phyloP scores from a whole-genome alignment of 2,797 vertebrate genomes.

The Pterois miles region DNA sequence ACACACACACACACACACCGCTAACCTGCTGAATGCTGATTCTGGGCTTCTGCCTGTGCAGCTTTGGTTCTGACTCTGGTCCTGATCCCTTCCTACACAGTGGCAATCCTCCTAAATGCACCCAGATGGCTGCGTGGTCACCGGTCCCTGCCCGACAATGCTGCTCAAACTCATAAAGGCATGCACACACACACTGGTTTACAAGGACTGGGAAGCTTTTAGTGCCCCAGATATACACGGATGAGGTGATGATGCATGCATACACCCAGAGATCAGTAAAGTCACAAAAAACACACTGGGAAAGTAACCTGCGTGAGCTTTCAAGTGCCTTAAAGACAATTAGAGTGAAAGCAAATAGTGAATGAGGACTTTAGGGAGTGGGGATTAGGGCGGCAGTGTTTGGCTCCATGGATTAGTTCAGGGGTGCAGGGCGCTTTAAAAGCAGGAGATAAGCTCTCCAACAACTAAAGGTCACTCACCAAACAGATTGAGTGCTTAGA shows the following conservation, averaged over 20 bases:
- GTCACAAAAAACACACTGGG: slow-evolving; percentile 15
- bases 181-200: not conserved
- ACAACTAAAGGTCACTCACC: slow-evolving; percentile 74
- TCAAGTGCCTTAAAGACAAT: slow-evolving; percentile 62
- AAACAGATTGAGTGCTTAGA: slow-evolving; percentile 75
- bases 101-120: slow-evolving; percentile 76
- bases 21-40: slow-evolving; percentile 73
- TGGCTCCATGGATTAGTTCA: slow-evolving; percentile 74
- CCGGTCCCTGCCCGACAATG: slow-evolving; percentile 43
- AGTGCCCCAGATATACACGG: slow-evolving; percentile 2
- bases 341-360: slow-evolving; percentile 69
- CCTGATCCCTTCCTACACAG: slow-evolving; percentile 70
- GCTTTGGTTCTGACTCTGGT: slow-evolving; percentile 63
- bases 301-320: slow-evolving; percentile 33
- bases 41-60: slow-evolving; percentile 58
- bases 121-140: slow-evolving; percentile 64
- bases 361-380: slow-evolving; percentile 54
- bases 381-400: slow-evolving; percentile 65
- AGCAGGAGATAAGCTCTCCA: slow-evolving; percentile 73
- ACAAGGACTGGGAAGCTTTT: slow-evolving; percentile 9
- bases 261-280: slow-evolving; percentile 17
- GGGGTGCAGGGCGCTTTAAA: slow-evolving; percentile 65
- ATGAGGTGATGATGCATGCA: slow-evolving; percentile 13
- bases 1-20: slow-evolving; percentile 1
- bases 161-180: slow-evolving; percentile 41